Percentiles rank a stretch among this genome's conserved stretches.
phyloP scores from a whole-genome alignment of 2,113 vertebrate species.

The Antechinus flavipes region DNA sequence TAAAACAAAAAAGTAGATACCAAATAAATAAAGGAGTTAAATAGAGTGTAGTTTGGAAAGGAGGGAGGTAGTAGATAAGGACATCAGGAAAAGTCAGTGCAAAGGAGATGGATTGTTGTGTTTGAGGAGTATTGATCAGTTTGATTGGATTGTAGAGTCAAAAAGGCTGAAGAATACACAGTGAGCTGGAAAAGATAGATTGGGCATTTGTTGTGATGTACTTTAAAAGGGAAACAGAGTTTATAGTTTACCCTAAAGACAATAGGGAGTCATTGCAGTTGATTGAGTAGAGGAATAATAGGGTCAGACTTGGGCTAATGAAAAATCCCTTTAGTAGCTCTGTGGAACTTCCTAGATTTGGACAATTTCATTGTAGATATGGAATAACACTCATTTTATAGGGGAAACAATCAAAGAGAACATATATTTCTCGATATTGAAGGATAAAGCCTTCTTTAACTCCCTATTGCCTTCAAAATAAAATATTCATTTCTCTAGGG shows the following conservation, averaged over 20 bases:
- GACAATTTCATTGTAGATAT: not conserved
- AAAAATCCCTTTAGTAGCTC: no score
- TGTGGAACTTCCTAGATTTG: not conserved
- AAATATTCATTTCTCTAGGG: not conserved
- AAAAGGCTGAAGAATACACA: not conserved
- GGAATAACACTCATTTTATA: not conserved
- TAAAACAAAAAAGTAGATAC: no score
- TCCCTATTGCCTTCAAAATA: not conserved
- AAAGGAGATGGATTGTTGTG: not conserved
- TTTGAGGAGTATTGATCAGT: no score
- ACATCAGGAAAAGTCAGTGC: not conserved
- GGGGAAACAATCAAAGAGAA: conserved; percentile 22
- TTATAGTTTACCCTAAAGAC: no score
- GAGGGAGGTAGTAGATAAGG: not conserved
- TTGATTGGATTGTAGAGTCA: not conserved
- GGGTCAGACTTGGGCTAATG: no score
- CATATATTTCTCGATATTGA: not conserved
- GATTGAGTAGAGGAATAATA: no score
- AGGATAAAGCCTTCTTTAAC: not conserved
- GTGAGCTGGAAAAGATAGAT: not conserved
- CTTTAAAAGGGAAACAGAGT: no score
- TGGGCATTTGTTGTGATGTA: not conserved
- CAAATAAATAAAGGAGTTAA: no score
- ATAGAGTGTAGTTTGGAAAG: no score
- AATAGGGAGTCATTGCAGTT: no score